Percentiles rank a stretch among this genome's conserved stretches.
phyloP scores from a whole-genome alignment of 2,797 vertebrate genomes.

The Buphagus erythrorhynchus region DNA sequence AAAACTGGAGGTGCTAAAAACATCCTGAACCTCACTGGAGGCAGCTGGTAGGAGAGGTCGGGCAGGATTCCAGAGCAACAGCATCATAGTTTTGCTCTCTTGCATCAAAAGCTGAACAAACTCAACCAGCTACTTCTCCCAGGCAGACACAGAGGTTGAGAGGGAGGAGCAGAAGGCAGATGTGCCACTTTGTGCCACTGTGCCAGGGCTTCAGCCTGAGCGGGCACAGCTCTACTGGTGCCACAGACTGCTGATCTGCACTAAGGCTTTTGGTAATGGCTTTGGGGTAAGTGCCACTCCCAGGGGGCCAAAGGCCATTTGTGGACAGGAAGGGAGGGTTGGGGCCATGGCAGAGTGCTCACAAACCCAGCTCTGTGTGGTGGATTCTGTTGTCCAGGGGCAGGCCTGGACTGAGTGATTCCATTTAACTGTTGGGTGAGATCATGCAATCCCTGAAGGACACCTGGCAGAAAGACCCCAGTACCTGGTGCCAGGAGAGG shows the following conservation, averaged over 20 bases:
- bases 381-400: background rate
- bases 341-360: background rate
- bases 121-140: background rate
- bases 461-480: background rate
- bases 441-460: background rate
- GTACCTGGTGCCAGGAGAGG: background rate
- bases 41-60: background rate
- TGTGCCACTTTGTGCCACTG: background rate
- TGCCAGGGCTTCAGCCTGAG: background rate
- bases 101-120: background rate
- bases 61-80: slow-evolving; percentile 31
- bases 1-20: background rate
- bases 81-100: background rate
- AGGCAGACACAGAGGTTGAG: rapidly evolving
- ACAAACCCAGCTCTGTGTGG: background rate
- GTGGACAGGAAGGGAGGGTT: background rate
- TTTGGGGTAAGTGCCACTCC: background rate
- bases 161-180: background rate
- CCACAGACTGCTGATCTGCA: background rate
- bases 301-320: background rate
- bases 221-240: rapidly evolving
- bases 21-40: background rate
- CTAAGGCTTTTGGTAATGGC: background rate
- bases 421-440: background rate
- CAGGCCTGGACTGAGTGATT: background rate